Evolutionary conservation across 1,140 invertebrate species (phyloP).

Genomic region (Frieseomelitta varia): DNA sequence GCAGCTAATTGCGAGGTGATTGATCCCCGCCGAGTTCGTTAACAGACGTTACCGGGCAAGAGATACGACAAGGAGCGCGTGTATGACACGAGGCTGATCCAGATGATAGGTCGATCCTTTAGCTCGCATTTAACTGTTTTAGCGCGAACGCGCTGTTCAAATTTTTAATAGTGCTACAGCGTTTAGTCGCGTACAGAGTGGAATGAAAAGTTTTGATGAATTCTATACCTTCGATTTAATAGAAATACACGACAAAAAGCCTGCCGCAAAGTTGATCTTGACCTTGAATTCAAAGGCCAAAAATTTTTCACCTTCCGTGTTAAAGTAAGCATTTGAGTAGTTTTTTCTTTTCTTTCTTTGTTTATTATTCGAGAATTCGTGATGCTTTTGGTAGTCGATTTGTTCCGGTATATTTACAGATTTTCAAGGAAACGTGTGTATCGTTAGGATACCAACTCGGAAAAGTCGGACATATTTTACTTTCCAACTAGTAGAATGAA

Average conservation of each 20-base stretch:
- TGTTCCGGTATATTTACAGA: background rate
- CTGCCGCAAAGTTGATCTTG: no score
- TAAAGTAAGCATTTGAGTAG: no score
- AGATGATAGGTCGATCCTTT: conserved; percentile 49
- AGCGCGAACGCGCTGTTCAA: background rate
- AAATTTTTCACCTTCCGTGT: conserved; percentile 4
- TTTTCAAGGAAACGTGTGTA: background rate
- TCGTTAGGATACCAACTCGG: background rate
- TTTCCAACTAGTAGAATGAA: background rate
- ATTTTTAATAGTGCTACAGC: no score
- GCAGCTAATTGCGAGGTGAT: conserved; percentile 32
- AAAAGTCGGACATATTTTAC: background rate
- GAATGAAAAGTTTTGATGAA: no score
- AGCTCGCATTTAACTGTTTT: conserved; percentile 39
- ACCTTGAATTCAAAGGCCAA: no score
- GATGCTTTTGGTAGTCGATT: no score
- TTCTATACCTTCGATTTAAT: no score
- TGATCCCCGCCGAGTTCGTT: conserved; percentile 35
- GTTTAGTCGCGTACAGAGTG: no score
- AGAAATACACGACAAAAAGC: no score
- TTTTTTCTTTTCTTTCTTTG: conserved; percentile 13
- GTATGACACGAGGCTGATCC: conserved; percentile 28
- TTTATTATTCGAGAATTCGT: background rate
- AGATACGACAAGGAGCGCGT: background rate
- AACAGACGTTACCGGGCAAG: background rate